Base-by-base conservation (phyloP, 2,113 vertebrate species). In the Sitta europaea region DNA sequence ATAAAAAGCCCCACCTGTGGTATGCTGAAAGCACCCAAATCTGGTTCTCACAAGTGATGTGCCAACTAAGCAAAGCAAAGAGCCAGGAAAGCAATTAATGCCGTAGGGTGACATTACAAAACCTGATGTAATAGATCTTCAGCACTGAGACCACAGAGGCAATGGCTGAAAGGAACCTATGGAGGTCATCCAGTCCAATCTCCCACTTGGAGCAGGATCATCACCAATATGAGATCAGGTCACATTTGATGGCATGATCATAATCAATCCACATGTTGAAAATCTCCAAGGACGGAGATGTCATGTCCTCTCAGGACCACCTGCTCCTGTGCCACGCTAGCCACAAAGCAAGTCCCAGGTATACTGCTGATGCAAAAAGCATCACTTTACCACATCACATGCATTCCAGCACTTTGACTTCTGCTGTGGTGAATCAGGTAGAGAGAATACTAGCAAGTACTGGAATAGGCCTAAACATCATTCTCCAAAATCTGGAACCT, bases 311-410 rank as follows among this genome's bases (percentile, higher is more conserved):
- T 55, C 31, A 53, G 51, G 36, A 12, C 19, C 80, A 72, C 31
- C 24, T 1, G 0, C 42, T 83, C 53, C 43, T 0, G 0, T 45
- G 36, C 16, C n/a, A 31, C 2, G 0, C 47, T 48, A 63, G 8
- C 24, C 43, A 38, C 4, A 36, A 17, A 61, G 57, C 9, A 45
- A 63, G 29, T 33, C 27, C 14, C 47, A 73, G 20, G 11, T 14
- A 4, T 31, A n/a, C 45, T 50, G 66, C 23, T 61, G 68, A 28
- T n/a, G 17, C 16, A 38, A 83, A 65, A 58, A 21, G 15, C 33
- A 57, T 10, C 43, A 40, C 18, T 35, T 28, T 31, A 29, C 18
- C 6, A 33, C 31, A 59, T 28, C 42, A 77, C 21, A 33, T 7
- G 5, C 50, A 25, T 53, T 57, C 35, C 43, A n/a, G 22, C 35